phyloP scores from a whole-genome alignment of 2,797 vertebrate species.

The Pelobates cultripes region DNA sequence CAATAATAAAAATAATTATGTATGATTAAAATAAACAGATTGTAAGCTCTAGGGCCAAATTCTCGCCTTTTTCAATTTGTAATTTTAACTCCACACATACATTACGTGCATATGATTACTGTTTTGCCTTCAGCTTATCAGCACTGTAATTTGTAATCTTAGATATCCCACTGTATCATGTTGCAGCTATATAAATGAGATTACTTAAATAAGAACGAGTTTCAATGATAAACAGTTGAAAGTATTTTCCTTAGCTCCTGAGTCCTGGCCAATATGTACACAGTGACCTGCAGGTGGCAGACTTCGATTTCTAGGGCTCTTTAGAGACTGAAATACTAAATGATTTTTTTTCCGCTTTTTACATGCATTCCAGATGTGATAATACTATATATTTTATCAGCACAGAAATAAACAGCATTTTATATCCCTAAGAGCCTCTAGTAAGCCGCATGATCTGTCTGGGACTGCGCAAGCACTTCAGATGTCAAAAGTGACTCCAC shows the following conservation, averaged over 20 bases:
- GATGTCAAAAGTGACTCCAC: conserved; percentile 34
- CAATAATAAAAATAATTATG: too few relatives aligned
- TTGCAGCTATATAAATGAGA: background rate
- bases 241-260: background rate
- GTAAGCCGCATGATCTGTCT: conserved; percentile 17
- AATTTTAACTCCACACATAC: too few relatives aligned
- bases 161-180: background rate
- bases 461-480: conserved; percentile 21
- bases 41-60: too few relatives aligned
- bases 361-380: conserved; percentile 23
- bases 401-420: conserved; percentile 25
- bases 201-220: background rate
- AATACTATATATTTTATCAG: conserved; percentile 45
- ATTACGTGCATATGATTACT: too few relatives aligned
- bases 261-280: background rate
- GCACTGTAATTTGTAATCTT: too few relatives aligned
- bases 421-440: conserved; percentile 22
- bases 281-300: conserved; percentile 14
- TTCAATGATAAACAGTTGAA: background rate
- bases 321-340: background rate
- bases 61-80: too few relatives aligned
- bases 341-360: conserved; percentile 16
- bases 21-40: too few relatives aligned
- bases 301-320: background rate
- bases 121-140: too few relatives aligned